Conservation (phyloP, 2,113 vertebrate genomes). For the Podocnemis expansa region DNA sequence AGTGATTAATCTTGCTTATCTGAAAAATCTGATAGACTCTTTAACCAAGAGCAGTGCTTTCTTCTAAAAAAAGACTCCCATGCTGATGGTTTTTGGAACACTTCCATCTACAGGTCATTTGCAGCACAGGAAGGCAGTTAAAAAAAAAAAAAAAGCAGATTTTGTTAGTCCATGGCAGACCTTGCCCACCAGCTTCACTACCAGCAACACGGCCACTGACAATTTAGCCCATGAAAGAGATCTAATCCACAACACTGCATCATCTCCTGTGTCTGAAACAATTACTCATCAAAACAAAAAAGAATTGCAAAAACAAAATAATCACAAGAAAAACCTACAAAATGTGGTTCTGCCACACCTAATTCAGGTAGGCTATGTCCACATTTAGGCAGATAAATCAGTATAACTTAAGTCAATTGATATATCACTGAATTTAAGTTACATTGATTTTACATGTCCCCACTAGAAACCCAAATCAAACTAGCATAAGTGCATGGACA, state of each 20-base stretch:
- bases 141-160: neutral
- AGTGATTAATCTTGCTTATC: too few relatives aligned
- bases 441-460: too few relatives aligned
- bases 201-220: neutral
- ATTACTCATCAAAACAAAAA: neutral
- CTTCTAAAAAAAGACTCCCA: too few relatives aligned
- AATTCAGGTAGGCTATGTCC: too few relatives aligned
- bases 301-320: neutral
- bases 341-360: neutral
- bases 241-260: neutral
- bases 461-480: too few relatives aligned
- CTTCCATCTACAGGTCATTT: neutral
- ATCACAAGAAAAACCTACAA: neutral
- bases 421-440: too few relatives aligned
- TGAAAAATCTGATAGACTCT: too few relatives aligned
- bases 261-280: neutral
- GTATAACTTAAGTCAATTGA: too few relatives aligned
- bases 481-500: too few relatives aligned
- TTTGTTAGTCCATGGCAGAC: neutral
- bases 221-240: neutral
- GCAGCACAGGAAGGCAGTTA: neutral
- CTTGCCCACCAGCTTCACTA: neutral
- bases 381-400: too few relatives aligned
- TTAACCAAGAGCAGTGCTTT: too few relatives aligned
- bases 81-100: too few relatives aligned